These are phyloP conservation scores for Ruditapes philippinarum DNA, from an alignment of 1,140 invertebrate species.

Conservation along the genomic window DNA sequence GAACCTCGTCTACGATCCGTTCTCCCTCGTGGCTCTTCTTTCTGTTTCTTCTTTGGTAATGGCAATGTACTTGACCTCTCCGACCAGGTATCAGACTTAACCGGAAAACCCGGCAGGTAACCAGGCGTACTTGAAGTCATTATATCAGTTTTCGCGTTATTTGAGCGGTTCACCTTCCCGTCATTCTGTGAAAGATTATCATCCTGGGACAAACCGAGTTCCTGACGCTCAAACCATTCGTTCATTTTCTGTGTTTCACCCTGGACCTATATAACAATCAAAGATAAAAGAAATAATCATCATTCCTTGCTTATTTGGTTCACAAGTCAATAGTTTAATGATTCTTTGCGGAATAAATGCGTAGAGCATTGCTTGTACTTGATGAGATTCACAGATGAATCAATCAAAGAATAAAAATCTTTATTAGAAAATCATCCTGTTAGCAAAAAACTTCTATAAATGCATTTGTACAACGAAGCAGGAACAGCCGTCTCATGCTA, in stretches of 20 bases:
- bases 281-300: neutral
- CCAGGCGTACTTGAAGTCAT: conserved; percentile 58
- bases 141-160: neutral
- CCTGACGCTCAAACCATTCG: conserved; percentile 61
- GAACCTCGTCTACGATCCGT: conserved; percentile 57
- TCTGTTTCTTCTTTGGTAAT: conserved; percentile 29
- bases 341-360: too few species aligned
- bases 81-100: neutral
- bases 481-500: too few species aligned
- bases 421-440: too few species aligned
- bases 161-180: neutral
- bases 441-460: too few species aligned
- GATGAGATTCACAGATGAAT: too few species aligned
- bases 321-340: too few species aligned
- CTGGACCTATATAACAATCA: conserved; percentile 25
- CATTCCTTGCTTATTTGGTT: too few species aligned
- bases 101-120: conserved; percentile 1
- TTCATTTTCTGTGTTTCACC: conserved; percentile 65
- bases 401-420: too few species aligned
- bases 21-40: conserved; percentile 18
- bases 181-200: conserved; percentile 54
- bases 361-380: too few species aligned
- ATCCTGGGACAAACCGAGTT: conserved; percentile 43
- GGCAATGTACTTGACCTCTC: conserved; percentile 55
- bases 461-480: too few species aligned